Base-by-base conservation (phyloP, 2,113 vertebrate genomes). In the Catharus bicknelli region DNA sequence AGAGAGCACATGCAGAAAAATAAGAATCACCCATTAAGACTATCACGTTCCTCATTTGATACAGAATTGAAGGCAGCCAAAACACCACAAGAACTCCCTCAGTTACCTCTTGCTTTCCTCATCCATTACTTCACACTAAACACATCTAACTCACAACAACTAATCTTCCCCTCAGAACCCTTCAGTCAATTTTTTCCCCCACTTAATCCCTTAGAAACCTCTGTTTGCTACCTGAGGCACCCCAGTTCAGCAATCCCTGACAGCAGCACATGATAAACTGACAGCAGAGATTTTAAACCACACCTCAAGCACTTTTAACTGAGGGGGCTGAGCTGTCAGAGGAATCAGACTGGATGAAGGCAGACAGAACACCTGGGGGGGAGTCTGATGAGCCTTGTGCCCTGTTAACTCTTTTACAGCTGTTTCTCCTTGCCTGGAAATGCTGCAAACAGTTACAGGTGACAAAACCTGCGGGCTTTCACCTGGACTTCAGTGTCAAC, bases 251-350 rank as follows among this genome's bases (percentile, higher is more conserved):
- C 34, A 47, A 9, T n/a, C 34, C 13, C 22, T 9, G 59, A 4
- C 13, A 82, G 15, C 38, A 55, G 42, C 42, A n/a, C 6, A 26
- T 0, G 1, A 0, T 5, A 2, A 76, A 2, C 11, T 42, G 22
- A 40, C 30, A 62, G 7, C 2, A 61, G 9, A 76, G 0, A 1
- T 38, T 72, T 62, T 8, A 45, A 50, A 8, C 10, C 5, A 7
- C 5, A 5, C 9, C 43, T 25, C n/a, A 55, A n/a, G 13, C 47
- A 38, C 26, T 45, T 90, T 78, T 27, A 67, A 63, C 81, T 27
- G 20, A 81, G 47, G 36, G 34, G 23, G 32, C 38, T 88, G 26
- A 51, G 38, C 55, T 70, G 15, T n/a, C 63, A 25, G 21, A 12
- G 50, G 47, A 36, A 40, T 29, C 30, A 83, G 20, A 29, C 8